Evolutionary conservation across 2,113 vertebrate genomes (phyloP), one percentile per base, ranked within the genome.

Genomic region (Toxostoma redivivum): DNA sequence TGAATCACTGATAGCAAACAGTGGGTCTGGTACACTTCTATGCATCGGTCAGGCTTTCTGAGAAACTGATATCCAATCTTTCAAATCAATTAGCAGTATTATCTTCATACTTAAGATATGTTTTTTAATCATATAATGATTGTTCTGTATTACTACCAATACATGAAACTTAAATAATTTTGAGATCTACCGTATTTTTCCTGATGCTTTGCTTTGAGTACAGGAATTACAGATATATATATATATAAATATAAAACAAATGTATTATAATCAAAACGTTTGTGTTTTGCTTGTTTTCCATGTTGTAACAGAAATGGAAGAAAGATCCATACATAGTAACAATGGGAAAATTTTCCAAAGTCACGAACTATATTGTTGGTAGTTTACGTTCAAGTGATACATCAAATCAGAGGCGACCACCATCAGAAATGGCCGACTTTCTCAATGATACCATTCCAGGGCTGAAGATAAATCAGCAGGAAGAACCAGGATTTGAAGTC

Each of bases 401-500:
- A 44, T 98, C 98, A 76, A 97, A 97, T 89, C 98, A 98, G 58
- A 98, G 98, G 80, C 98, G 99, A 58, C 99, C 99, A 54, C 98
- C 98, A 3, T 98, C 99, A 93, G 99, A 99, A 96, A 98, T 99
- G 98, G 99, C 99, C 4, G 98, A 99, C 93, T 98, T 99, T 74
- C 97, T 99, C 89, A 98, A 97, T 35, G 99, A 99, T 92, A 98
- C 99, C 73, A 99, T 99, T 96, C 98, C 99, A 33, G 99, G 98
- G 7, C 98, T 99, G 91, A 99, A 99, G 97, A 99, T 99, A 97
- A 99, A 99, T 97, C 99, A 99, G 82, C 99, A 99, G 97, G 99
- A 99, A 94, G 99, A 99, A 94, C 99, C 99, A 5, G 99, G 99
- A 83, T 99, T 99, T 84, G 99, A 99, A 98, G 99, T 99, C 96